phyloP scores from a whole-genome alignment of 2,113 vertebrate genomes.

The Smithornis capensis region DNA sequence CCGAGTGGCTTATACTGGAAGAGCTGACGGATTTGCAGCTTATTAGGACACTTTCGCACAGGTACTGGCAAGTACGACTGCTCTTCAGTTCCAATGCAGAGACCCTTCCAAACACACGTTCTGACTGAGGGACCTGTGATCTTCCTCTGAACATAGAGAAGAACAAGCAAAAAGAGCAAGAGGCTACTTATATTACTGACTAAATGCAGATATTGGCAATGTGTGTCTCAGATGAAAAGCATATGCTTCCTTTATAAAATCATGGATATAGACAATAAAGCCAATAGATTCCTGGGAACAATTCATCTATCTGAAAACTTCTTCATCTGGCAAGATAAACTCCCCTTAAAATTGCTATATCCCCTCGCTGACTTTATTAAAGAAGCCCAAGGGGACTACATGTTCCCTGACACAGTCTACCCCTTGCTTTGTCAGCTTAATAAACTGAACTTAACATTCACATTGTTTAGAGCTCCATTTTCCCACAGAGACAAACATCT shows the following conservation, averaged over 20 bases:
- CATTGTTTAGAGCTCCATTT: not conserved
- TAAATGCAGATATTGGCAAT: not conserved
- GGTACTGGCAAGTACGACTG: not conserved
- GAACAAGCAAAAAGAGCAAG: not conserved
- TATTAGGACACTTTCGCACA: slow-evolving; percentile 75
- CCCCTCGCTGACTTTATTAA: not conserved
- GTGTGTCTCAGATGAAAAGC: not conserved
- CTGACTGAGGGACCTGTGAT: slow-evolving; percentile 61
- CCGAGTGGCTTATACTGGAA: slow-evolving; percentile 76
- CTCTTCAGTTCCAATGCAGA: slow-evolving; percentile 54
- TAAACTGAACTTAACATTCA: not conserved
- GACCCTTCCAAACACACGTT: slow-evolving; percentile 63
- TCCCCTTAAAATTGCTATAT: not conserved
- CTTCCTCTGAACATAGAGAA: slow-evolving; percentile 68
- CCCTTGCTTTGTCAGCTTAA: not conserved
- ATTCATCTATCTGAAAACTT: not conserved
- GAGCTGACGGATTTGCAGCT: slow-evolving; percentile 84
- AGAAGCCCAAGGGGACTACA: not conserved
- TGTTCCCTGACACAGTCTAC: not conserved
- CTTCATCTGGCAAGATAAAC: not conserved
- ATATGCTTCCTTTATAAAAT: not conserved
- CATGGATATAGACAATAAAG: not conserved
- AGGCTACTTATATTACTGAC: not conserved
- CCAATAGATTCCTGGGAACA: not conserved
- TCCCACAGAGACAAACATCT: not conserved